Base-by-base conservation (phyloP, 2,797 vertebrate species). In the Diglossa cyanea region DNA sequence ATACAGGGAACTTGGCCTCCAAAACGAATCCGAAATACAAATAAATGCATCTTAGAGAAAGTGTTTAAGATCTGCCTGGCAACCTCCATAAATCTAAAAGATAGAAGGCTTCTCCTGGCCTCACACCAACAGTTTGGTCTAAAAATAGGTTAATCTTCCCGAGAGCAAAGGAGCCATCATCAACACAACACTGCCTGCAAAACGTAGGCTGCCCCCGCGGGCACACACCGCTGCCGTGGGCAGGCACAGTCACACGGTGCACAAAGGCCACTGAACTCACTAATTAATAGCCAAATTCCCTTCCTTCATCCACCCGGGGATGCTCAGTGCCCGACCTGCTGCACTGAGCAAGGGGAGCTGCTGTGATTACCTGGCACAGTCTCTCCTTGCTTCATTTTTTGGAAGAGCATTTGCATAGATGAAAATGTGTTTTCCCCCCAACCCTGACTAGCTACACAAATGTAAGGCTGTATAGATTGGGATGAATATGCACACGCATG, bases 91-190 rank as follows among this genome's bases (percentile, higher is more conserved):
- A 97, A 98, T 97, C 97, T 97, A 94, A 39, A 96, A 97, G 86
- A 97, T 94, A 94, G 93, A 97, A 96, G 88, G 94, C 93, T 98
- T 97, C 96, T 97, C 87, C 94, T 92, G 89, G 96, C 91, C 93
- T 97, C 96, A 95, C 95, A 97, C 96, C 94, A 97, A 96, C 90
- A 95, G 92, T 93, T 71, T 88, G 81, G 94, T 93, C 97, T 98
- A 98, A 98, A 98, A 98, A 97, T 97, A 98, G 96, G 96, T 95
- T 97, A 95, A 97, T 97, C 97, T 97, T 96, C 94, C 97, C n/a
- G 35, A 97, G 96, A 97, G 97, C 94, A 95, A 97, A 97, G 96
- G 96, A 98, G 91, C 96, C 93, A 97, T 94, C 95, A 95, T 79
- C 96, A 94, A 83, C 83, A 94, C 72, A 94, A 88, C 70, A 11